Conservation (phyloP, 2,888 invertebrate genomes). For the Trisateles emortualis region DNA sequence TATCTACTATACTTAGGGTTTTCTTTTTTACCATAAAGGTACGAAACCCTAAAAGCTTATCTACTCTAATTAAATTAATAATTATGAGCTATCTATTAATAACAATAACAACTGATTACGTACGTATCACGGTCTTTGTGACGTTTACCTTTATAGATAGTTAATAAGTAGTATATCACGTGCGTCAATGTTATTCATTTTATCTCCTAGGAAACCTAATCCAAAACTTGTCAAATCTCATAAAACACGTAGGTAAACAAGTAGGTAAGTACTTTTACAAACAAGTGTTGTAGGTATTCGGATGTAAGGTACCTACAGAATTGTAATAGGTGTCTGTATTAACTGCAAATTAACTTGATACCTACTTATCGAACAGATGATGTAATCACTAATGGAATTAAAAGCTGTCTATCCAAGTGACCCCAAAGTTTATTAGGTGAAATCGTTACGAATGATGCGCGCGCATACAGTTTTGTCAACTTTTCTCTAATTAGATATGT, state of each 20-base stretch:
- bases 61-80: too few species aligned
- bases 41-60: too few species aligned
- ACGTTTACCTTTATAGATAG: too few species aligned
- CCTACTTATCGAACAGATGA: not conserved
- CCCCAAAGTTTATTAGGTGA: slow-evolving; percentile 12
- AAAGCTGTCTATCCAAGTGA: not conserved
- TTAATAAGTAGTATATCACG: too few species aligned
- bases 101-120: too few species aligned
- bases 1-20: too few species aligned
- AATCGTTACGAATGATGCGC: slow-evolving; percentile 53
- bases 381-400: not conserved
- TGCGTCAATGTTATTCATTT: slow-evolving; percentile 6
- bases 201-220: slow-evolving; percentile 13
- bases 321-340: too few species aligned
- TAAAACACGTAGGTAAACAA: not conserved
- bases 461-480: slow-evolving; percentile 53
- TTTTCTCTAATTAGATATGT: slow-evolving; percentile 1
- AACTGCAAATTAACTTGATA: too few species aligned
- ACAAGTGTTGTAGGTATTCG: not conserved
- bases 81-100: too few species aligned
- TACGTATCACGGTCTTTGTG: too few species aligned
- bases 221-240: not conserved
- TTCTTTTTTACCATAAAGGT: too few species aligned
- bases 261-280: not conserved
- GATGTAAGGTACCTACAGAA: not conserved